Evolutionary conservation across 2,113 vertebrate species (phyloP).

Genomic region (Chaetorhynchus papuensis): DNA sequence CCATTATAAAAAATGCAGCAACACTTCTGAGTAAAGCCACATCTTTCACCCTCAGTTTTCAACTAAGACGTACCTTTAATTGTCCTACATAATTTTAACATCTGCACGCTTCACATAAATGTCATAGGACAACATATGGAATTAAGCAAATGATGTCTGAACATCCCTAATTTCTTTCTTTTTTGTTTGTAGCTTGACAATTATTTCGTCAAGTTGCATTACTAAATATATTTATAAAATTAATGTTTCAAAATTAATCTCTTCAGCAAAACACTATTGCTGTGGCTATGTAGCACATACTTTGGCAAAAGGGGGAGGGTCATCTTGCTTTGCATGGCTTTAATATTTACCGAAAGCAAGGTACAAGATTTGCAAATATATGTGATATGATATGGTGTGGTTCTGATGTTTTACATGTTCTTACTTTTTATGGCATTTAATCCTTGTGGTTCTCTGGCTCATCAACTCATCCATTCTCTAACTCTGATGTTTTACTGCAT

Average conservation of each 20-base stretch:
- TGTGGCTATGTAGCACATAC: not conserved
- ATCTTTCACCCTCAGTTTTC: conserved; percentile 9
- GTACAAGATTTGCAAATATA: not conserved
- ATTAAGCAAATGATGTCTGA: not conserved
- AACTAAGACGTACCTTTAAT: not conserved
- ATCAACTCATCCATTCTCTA: not conserved
- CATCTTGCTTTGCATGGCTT: not conserved
- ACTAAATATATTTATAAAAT: not conserved
- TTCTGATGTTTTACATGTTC: not conserved
- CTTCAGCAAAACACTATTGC: not conserved
- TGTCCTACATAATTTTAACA: not conserved
- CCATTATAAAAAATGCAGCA: conserved; percentile 1
- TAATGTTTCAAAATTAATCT: not conserved
- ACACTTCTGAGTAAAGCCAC: not conserved
- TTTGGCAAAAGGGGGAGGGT: fast-evolving
- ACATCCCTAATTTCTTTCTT: not conserved
- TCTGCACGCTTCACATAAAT: not conserved
- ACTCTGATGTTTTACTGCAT: not conserved
- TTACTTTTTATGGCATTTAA: not conserved
- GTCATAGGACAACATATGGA: not conserved
- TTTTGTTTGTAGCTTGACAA: not conserved
- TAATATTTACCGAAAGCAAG: not conserved
- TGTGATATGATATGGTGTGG: fast-evolving
- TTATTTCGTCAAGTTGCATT: not conserved
- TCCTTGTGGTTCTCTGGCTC: not conserved